phyloP scores from a whole-genome alignment of 2,888 invertebrate species.

The Melanophora roralis region DNA sequence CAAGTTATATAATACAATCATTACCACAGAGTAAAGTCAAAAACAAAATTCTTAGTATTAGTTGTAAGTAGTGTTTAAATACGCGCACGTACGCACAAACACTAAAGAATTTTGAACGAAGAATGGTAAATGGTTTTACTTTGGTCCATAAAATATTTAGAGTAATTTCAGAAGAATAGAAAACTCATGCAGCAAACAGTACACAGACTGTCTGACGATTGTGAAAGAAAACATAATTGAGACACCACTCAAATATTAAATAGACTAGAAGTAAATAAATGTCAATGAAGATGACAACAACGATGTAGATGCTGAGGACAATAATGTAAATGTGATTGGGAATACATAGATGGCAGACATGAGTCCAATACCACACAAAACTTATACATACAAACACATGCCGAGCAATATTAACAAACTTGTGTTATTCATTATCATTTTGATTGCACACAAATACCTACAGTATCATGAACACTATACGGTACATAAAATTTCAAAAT shows the following conservation, averaged over 20 bases:
- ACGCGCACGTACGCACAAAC: constrained; percentile 12
- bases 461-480: neutral
- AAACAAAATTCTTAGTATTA: neutral
- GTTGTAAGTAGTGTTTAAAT: neutral
- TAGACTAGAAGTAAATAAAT: constrained; percentile 54
- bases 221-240: constrained; percentile 9
- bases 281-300: constrained; percentile 30
- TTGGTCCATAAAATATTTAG: neutral
- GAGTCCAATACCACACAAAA: neutral
- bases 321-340: constrained; percentile 4
- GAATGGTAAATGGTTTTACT: neutral
- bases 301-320: neutral
- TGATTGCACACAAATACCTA: neutral
- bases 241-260: constrained; percentile 44
- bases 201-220: neutral
- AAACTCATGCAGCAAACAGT: neutral
- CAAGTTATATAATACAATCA: constrained; percentile 3
- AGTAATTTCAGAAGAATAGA: neutral
- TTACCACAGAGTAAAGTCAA: neutral
- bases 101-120: neutral
- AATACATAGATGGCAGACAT: neutral
- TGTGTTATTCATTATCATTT: neutral
- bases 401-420: neutral
- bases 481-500: neutral
- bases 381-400: too few relatives aligned